Conservation (phyloP, 1,140 invertebrate genomes). For the Sipha flava region DNA sequence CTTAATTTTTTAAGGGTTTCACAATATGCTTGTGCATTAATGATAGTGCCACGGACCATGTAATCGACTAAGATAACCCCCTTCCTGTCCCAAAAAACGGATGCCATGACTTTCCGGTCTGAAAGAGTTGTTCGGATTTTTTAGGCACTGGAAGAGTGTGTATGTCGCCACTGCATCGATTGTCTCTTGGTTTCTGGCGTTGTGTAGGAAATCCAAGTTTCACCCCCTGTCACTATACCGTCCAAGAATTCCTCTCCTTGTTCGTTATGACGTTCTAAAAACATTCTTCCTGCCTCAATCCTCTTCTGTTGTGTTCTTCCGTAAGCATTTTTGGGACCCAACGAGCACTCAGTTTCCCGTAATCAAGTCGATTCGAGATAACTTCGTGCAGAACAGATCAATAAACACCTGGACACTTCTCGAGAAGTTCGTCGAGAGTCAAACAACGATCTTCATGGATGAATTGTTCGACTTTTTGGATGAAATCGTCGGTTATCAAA, state of each 20-base stretch:
- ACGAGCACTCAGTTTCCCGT: not conserved
- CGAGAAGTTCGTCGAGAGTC: not conserved
- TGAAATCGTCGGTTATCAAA: slow-evolving; percentile 29
- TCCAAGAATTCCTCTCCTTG: not conserved
- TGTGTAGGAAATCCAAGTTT: not conserved
- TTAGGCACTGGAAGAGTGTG: not conserved
- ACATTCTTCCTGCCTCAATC: not conserved
- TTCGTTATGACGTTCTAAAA: not conserved
- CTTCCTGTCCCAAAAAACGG: too few relatives aligned
- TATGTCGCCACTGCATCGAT: too few relatives aligned
- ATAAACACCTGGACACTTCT: not conserved
- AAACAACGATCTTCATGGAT: not conserved
- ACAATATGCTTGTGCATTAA: too few relatives aligned
- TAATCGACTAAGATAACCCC: not conserved
- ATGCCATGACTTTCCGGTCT: not conserved
- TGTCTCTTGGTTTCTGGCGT: too few relatives aligned
- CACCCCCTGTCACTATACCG: not conserved
- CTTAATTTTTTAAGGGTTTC: too few relatives aligned
- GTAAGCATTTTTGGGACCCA: not conserved
- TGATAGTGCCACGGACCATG: too few relatives aligned
- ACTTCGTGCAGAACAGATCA: not conserved
- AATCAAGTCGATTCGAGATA: not conserved
- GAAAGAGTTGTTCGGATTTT: too few relatives aligned
- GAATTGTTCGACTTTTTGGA: not conserved
- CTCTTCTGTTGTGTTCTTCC: too few relatives aligned